Base-by-base conservation (phyloP, 2,797 vertebrate genomes). In the Capromys pilorides region DNA sequence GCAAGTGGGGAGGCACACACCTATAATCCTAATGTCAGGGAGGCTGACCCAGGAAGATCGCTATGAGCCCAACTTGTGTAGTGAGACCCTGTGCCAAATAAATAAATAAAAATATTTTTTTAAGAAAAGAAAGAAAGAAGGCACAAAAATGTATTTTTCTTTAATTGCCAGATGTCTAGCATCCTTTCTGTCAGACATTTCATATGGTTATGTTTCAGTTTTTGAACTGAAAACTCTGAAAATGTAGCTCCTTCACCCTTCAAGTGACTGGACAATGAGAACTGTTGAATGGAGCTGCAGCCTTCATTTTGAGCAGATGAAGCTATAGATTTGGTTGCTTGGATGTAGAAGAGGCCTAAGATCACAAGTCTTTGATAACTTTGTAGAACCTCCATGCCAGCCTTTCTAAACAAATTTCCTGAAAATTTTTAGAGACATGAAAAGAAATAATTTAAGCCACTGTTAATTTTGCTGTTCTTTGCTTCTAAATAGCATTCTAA, bases 221-320 rank as follows among this genome's bases (percentile, higher is more conserved):
- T 93, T 66, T 31, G 81, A 6, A 75, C 21, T 84, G 13, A 82
- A 95, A 89, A 81, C 11, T 77, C 22, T 94, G 77, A 83, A 92
- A 80, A 86, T 13, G 33, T 36, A 81, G 11, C 7, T 75, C 12
- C 26, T 92, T 93, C 28, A 41, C 5, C 41, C 26, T 93, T 90
- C 18, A 81, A 51, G 28, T 86, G 51, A 14, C 39, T 88, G 21
- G 16, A 83, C 14, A 88, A 90, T 78, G 73, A 91, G 67, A 36
- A 1, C 14, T 61, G 22, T 75, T 84, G 73, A 13, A 36, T 59
- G 31, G 16, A 73, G 16, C 41, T 86, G 26, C 41, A 54, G 51
- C 7, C 71, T 4, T 39, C n/a, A 21, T 81, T 4, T 69, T 86
- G n/a, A 2, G n/a, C 26, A 81, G 79, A 88, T 61, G 36, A 78